phyloP scores from a whole-genome alignment of 2,797 vertebrate species.

The Anniella stebbinsi region DNA sequence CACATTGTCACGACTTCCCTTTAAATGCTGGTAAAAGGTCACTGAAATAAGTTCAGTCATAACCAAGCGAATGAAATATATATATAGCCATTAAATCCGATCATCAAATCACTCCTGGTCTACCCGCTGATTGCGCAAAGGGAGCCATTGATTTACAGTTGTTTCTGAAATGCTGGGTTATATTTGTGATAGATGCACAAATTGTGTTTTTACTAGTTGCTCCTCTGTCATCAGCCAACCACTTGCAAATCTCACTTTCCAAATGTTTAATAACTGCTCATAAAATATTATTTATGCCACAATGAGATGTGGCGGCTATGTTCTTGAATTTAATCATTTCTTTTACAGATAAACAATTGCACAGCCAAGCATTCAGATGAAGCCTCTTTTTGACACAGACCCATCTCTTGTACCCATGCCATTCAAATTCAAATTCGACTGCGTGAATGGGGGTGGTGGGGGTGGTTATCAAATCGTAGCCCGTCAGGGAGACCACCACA shows the following conservation, averaged over 20 bases:
- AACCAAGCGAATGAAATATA: conserved; percentile 6
- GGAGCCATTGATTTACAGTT: conserved; percentile 10
- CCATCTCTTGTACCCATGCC: neutral
- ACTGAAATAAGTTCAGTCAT: conserved; percentile 26
- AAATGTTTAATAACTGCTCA: conserved; percentile 15
- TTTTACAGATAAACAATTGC: conserved; percentile 13
- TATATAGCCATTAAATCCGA: conserved; percentile 12
- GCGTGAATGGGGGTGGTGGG: neutral
- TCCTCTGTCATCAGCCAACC: conserved; percentile 6
- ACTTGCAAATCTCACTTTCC: conserved; percentile 21
- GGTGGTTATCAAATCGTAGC: neutral
- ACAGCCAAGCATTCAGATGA: neutral
- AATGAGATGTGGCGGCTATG: neutral
- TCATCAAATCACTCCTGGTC: conserved; percentile 6
- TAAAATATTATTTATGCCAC: conserved; percentile 17
- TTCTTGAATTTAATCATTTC: conserved; percentile 4
- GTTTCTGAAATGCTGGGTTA: neutral
- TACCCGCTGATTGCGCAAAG: neutral
- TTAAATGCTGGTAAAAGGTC: conserved; percentile 31
- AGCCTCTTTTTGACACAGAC: neutral
- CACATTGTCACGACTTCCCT: conserved; percentile 13
- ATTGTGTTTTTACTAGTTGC: neutral
- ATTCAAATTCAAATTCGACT: neutral
- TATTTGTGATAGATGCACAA: neutral
- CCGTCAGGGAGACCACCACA: neutral